A percentile compares a stretch with the other conserved stretches of the same genome.
Conservation (phyloP, 2,113 vertebrate genomes). For the Marmota flaviventris region DNA sequence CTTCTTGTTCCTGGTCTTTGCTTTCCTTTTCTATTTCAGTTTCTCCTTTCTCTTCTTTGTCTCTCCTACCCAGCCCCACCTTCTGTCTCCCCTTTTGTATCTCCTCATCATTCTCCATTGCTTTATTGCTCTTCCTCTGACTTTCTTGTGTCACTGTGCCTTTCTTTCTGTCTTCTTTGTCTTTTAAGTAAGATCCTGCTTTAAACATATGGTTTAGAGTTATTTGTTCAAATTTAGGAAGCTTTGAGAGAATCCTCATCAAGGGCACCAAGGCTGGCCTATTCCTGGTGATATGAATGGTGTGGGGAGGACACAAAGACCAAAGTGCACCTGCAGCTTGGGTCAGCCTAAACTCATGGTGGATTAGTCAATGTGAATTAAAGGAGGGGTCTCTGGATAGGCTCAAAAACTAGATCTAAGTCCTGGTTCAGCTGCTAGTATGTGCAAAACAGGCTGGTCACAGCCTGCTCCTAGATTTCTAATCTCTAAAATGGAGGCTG, state of each 20-base stretch:
- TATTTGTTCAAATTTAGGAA: constrained; percentile 10
- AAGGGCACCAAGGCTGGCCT: background rate
- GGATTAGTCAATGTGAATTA: background rate
- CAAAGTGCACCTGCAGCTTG: background rate
- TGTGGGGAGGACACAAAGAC: background rate
- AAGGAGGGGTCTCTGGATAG: background rate
- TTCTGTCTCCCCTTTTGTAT: too few relatives aligned
- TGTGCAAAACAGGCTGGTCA: background rate
- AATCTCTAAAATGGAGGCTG: background rate
- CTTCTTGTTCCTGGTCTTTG: background rate
- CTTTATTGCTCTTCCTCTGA: background rate
- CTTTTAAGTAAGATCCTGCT: background rate
- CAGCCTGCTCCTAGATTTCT: background rate
- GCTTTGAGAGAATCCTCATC: background rate
- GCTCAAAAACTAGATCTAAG: background rate
- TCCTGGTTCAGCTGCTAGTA: background rate
- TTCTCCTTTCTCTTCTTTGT: too few relatives aligned
- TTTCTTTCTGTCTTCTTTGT: background rate
- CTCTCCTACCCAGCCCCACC: too few relatives aligned
- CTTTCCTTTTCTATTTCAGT: background rate
- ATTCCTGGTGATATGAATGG: background rate
- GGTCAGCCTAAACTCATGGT: background rate
- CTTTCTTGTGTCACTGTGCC: background rate
- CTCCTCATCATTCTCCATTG: background rate
- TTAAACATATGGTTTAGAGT: background rate